phyloP scores from a whole-genome alignment of 2,888 invertebrate genomes.

The Andrena chrysosceles region DNA sequence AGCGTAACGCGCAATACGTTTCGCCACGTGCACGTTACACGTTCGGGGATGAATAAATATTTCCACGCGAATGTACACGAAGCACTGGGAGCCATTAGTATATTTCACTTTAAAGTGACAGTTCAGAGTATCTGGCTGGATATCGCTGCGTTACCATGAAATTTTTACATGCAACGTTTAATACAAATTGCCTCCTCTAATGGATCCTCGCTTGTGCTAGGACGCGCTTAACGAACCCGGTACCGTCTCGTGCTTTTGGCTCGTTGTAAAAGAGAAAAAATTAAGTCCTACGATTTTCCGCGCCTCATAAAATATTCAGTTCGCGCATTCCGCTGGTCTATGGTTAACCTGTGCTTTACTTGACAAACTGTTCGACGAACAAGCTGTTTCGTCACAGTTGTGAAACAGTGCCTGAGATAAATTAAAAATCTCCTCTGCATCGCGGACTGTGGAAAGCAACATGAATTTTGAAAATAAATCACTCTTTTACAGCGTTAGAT shows the following conservation, averaged over 20 bases:
- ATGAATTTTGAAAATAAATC: not conserved
- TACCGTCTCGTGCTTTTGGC: constrained; percentile 7
- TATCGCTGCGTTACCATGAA: constrained; percentile 12
- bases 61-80: not conserved
- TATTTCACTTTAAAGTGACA: constrained; percentile 13
- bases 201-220: not conserved
- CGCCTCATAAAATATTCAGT: constrained; percentile 6
- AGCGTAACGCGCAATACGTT: not conserved
- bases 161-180: constrained; percentile 27
- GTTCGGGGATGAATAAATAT: constrained; percentile 12
- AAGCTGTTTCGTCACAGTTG: not conserved
- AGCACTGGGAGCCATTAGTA: too few relatives aligned
- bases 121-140: not conserved
- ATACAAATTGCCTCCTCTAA: constrained; percentile 19
- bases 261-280: constrained; percentile 8
- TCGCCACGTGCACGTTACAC: not conserved
- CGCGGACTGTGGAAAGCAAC: not conserved
- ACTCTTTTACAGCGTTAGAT: not conserved
- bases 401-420: too few relatives aligned
- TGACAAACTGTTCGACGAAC: not conserved
- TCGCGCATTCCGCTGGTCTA: not conserved
- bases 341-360: not conserved
- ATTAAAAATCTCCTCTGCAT: too few relatives aligned
- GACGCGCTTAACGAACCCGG: constrained; percentile 3
- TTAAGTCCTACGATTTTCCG: not conserved